Conservation (phyloP, 1,140 invertebrate genomes). For the Macrobrachium nipponense region DNA sequence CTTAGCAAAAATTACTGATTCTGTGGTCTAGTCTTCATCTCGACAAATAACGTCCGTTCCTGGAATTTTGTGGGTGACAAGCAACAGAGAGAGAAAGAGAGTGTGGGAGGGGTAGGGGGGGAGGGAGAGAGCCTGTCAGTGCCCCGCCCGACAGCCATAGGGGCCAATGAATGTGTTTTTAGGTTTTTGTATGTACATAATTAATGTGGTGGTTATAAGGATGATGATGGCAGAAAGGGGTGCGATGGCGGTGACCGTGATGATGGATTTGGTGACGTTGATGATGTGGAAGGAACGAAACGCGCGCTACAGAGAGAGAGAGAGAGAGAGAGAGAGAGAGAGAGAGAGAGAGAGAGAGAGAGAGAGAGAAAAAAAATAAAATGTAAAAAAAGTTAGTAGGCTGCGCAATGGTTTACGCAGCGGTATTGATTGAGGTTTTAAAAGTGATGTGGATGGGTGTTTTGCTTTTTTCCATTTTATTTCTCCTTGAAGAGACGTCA, state of each 20-base stretch:
- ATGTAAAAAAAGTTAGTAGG: too few species aligned
- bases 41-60: too few species aligned
- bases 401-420: too few species aligned
- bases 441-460: too few species aligned
- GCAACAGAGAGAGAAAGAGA: background rate
- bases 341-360: background rate
- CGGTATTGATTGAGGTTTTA: too few species aligned
- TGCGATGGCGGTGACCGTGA: conserved; percentile 34
- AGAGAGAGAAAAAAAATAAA: background rate
- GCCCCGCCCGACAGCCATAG: conserved; percentile 49
- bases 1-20: too few species aligned
- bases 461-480: background rate
- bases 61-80: too few species aligned
- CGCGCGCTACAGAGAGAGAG: conserved; percentile 33
- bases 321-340: background rate
- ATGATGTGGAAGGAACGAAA: conserved; percentile 41
- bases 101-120: background rate
- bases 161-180: conserved; percentile 60
- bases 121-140: background rate
- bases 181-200: conserved; percentile 55
- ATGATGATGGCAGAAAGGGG: conserved; percentile 39
- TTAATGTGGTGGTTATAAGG: conserved; percentile 49
- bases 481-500: conserved; percentile 2
- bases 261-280: conserved; percentile 28
- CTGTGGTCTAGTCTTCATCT: too few species aligned